Conservation (phyloP, 1,140 invertebrate genomes). For the Bombus difficillimus region DNA sequence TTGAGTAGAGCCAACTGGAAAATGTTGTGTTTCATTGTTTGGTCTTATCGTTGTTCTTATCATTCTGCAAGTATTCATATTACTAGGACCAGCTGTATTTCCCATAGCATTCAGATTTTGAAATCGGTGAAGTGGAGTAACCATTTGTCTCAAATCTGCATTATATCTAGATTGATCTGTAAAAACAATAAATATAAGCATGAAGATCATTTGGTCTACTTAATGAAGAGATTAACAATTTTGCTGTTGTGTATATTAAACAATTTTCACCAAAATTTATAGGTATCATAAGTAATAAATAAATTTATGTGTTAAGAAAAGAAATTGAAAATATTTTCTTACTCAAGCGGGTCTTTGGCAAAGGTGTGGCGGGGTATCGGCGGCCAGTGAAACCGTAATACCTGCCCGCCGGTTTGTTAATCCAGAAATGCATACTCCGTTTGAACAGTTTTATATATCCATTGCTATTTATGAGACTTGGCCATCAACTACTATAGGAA, state of each 20-base stretch:
- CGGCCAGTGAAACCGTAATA: slow-evolving; percentile 76
- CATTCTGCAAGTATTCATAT: slow-evolving; percentile 59
- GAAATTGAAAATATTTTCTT: slow-evolving; percentile 37
- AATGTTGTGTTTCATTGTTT: slow-evolving; percentile 66
- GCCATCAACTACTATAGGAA: neutral
- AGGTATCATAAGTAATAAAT: neutral
- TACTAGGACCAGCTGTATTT: slow-evolving; percentile 69
- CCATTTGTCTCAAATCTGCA: slow-evolving; percentile 82
- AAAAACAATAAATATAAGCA: slow-evolving; percentile 13
- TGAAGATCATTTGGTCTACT: neutral
- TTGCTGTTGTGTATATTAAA: neutral
- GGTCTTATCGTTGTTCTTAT: slow-evolving; percentile 56
- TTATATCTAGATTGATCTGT: slow-evolving; percentile 67
- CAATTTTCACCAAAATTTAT: neutral
- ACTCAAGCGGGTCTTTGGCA: slow-evolving; percentile 74
- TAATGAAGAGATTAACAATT: neutral
- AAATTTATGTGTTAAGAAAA: neutral
- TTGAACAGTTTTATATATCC: slow-evolving; percentile 22
- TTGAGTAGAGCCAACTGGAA: slow-evolving; percentile 60
- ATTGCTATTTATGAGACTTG: slow-evolving; percentile 17
- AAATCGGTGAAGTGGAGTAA: slow-evolving; percentile 87
- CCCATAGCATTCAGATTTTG: slow-evolving; percentile 84
- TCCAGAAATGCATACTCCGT: slow-evolving; percentile 79
- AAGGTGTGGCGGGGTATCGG: slow-evolving; percentile 75
- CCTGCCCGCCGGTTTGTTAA: slow-evolving; percentile 78